Conservation (phyloP, 2,888 invertebrate genomes). For the Platycnemis pennipes region DNA sequence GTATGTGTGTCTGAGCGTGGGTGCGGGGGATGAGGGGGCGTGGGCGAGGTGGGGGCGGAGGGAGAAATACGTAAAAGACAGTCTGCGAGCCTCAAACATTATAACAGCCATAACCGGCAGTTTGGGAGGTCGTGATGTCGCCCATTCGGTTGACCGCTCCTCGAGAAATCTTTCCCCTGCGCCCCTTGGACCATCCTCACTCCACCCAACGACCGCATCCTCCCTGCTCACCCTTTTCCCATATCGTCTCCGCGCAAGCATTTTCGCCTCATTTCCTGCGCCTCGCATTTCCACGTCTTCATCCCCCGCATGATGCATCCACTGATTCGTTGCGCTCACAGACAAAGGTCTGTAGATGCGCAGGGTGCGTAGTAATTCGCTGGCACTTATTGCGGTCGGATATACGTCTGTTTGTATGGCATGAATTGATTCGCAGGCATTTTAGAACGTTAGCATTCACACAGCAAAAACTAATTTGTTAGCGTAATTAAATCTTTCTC, state of each 20-base stretch:
- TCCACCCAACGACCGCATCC: not conserved
- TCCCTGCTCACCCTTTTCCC: not conserved
- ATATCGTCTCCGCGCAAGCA: not conserved
- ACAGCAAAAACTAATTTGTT: no score
- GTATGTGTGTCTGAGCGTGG: not conserved
- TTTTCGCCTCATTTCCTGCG: no score
- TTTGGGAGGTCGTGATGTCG: constrained; percentile 61
- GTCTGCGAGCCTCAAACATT: constrained; percentile 59
- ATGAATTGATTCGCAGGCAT: no score
- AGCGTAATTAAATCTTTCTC: no score
- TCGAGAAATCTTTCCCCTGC: not conserved
- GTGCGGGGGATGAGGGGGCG: not conserved
- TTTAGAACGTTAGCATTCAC: no score
- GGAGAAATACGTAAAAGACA: constrained; percentile 52
- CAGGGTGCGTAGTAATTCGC: no score
- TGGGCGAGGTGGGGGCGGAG: not conserved
- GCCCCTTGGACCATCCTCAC: not conserved
- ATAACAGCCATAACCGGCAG: constrained; percentile 66
- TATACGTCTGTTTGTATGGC: no score
- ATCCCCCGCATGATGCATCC: no score
- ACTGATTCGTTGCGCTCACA: no score
- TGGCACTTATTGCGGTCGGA: no score
- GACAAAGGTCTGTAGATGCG: no score
- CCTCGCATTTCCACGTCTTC: no score
- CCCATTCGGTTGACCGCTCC: constrained; percentile 65